Evolutionary conservation across 1,140 invertebrate genomes (phyloP), one percentile per base, ranked within the genome.

Genomic region (Plodia interpunctella): DNA sequence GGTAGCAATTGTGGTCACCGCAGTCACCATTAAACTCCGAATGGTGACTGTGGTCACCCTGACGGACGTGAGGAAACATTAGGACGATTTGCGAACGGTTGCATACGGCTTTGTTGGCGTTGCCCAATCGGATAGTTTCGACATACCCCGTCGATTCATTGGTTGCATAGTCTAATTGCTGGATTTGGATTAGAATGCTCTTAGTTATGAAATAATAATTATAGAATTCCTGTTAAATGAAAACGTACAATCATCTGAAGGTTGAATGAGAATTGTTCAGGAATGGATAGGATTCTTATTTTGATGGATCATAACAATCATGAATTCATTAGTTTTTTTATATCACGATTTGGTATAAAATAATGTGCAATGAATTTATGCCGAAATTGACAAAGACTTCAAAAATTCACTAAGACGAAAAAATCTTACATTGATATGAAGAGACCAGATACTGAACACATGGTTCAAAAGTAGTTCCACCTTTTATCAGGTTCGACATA

Each of bases 51-150:
- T 9, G 30, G 30, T 32, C 1, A 10, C 30, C 30, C 79, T 76
- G 66, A 32, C 59, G 60, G 59, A 67, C 62, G 63, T 64, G 64
- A 67, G 66, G 66, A 70, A 72, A 60, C 67, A 63, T 79, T 72
- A 77, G 66, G 52, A 58, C 65, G 66, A 76, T 79, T 76, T 75
- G 56, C 63, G 67, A 72, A 65, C 57, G 66, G 72, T 68, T 60
- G 61, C 52, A 64, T 63, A 68, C 38, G 15, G 38, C 38, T 44
- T 44, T 44, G 38, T 44, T 44, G 38, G 38, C 38, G 10, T 44
- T 44, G 38, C 38, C 38, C 38, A 44, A 44, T 44, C 13, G n/a
- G 10, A 44, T 4, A 15, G 38, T 44, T 44, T n/a, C 38, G 38
- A 44, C 38, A 44, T 44, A 17, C 13, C 38, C 38, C 38, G 38